Percentiles rank a stretch among this genome's conserved stretches.
These are phyloP conservation scores for Geotrupes spiniger DNA, from an alignment of 2,888 invertebrate genomes.

Conservation along the genomic window DNA sequence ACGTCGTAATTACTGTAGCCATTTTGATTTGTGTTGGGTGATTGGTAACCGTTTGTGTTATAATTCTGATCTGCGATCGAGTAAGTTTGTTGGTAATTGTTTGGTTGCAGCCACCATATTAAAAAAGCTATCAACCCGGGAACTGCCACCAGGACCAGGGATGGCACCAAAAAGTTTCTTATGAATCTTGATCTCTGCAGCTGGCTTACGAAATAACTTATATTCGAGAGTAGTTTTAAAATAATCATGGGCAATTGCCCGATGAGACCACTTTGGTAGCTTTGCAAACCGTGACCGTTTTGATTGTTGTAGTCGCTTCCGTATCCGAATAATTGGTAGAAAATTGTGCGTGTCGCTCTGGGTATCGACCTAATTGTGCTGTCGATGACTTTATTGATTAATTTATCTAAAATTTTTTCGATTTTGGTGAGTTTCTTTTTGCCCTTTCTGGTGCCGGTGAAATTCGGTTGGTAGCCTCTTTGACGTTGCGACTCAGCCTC, in stretches of 20 bases:
- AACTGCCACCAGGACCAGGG: constrained; percentile 34
- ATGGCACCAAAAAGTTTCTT: constrained; percentile 43
- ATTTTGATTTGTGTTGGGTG: background rate
- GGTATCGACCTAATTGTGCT: constrained; percentile 32
- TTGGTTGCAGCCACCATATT: constrained; percentile 42
- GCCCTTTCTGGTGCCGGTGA: constrained; percentile 8
- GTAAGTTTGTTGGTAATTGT: constrained; percentile 16
- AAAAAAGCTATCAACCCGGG: constrained; percentile 43
- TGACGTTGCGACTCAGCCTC: background rate
- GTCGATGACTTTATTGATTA: constrained; percentile 41
- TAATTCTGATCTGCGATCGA: constrained; percentile 5
- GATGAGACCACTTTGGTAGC: constrained; percentile 32
- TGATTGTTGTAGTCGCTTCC: constrained; percentile 8
- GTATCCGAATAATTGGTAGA: constrained; percentile 30
- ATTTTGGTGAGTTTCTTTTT: constrained; percentile 32
- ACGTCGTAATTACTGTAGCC: constrained; percentile 2
- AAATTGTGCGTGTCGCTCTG: constrained; percentile 35
- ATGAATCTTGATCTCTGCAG: constrained; percentile 43
- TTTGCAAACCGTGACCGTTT: constrained; percentile 9
- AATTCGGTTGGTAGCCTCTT: constrained; percentile 12
- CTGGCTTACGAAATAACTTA: constrained; percentile 37
- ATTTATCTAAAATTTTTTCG: constrained; percentile 39
- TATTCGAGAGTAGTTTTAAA: constrained; percentile 39
- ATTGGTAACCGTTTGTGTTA: constrained; percentile 1
- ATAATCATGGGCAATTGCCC: constrained; percentile 43